phyloP scores from a whole-genome alignment of 2,888 invertebrate genomes.

The Loripinus fragilis region DNA sequence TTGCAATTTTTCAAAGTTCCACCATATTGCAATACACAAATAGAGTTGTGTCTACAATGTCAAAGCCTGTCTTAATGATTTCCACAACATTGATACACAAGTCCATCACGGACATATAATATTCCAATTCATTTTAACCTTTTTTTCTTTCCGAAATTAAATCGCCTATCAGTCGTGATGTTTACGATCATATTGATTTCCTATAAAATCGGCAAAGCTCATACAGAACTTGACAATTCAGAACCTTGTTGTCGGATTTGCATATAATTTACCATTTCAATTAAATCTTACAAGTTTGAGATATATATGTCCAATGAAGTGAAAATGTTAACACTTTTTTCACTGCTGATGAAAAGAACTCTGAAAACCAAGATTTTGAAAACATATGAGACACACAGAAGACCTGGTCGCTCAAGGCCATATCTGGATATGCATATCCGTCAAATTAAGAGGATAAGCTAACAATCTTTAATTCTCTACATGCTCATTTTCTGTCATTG shows the following conservation, averaged over 20 bases:
- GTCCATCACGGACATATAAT: not conserved
- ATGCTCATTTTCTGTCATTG: too few relatives aligned
- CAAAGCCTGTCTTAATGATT: not conserved
- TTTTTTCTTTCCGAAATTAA: not conserved
- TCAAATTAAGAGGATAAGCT: too few relatives aligned
- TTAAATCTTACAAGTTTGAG: not conserved
- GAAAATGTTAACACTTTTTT: too few relatives aligned
- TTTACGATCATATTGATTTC: constrained; percentile 13
- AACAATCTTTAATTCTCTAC: too few relatives aligned
- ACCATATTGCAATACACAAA: not conserved
- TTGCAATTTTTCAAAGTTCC: too few relatives aligned
- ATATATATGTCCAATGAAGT: not conserved
- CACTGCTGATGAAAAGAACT: too few relatives aligned
- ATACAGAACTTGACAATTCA: not conserved
- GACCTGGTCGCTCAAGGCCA: too few relatives aligned
- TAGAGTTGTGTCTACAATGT: not conserved
- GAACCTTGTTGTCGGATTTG: not conserved
- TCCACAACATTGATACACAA: too few relatives aligned
- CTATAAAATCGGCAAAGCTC: not conserved
- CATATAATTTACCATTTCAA: not conserved
- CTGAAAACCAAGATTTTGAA: too few relatives aligned
- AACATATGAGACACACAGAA: too few relatives aligned
- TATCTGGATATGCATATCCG: too few relatives aligned
- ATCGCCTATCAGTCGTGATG: not conserved
- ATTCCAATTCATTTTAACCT: constrained; percentile 1